Percentiles rank a stretch among this genome's conserved stretches.
These are phyloP conservation scores for Parasteatoda lunata DNA, from an alignment of 2,888 invertebrate genomes.

Conservation along the genomic window DNA sequence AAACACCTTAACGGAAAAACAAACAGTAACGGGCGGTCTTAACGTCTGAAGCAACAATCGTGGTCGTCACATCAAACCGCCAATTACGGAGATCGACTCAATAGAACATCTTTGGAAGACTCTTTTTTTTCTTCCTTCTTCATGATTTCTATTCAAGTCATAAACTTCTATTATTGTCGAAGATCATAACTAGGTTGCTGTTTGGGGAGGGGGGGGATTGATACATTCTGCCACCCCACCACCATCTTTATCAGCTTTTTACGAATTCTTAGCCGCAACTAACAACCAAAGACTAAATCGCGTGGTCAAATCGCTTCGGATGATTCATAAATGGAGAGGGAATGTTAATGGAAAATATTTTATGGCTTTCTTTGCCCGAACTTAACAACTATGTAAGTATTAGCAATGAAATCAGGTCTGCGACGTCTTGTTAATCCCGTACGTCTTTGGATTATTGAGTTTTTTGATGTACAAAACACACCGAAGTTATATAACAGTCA, in stretches of 20 bases:
- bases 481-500: too few relatives aligned
- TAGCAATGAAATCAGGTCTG: too few relatives aligned
- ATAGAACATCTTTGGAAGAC: slow-evolving; percentile 48
- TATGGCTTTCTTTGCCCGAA: too few relatives aligned
- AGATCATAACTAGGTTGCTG: slow-evolving; percentile 23
- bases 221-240: slow-evolving; percentile 10
- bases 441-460: too few relatives aligned
- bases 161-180: slow-evolving; percentile 51
- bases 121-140: slow-evolving; percentile 8
- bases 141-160: slow-evolving; percentile 20
- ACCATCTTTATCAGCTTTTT: slow-evolving; percentile 9
- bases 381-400: too few relatives aligned
- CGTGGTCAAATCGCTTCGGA: slow-evolving; percentile 60
- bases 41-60: slow-evolving; percentile 40
- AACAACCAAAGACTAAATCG: slow-evolving; percentile 59
- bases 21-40: slow-evolving; percentile 58
- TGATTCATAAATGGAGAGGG: slow-evolving; percentile 55
- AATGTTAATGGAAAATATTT: slow-evolving; percentile 52
- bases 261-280: slow-evolving; percentile 31
- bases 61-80: slow-evolving; percentile 48
- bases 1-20: slow-evolving; percentile 64
- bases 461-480: too few relatives aligned
- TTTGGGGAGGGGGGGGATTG: slow-evolving; percentile 8
- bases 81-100: slow-evolving; percentile 57
- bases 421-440: too few relatives aligned